Evolutionary conservation across 2,113 vertebrate genomes (phyloP).

Genomic region (Elachura formosa): DNA sequence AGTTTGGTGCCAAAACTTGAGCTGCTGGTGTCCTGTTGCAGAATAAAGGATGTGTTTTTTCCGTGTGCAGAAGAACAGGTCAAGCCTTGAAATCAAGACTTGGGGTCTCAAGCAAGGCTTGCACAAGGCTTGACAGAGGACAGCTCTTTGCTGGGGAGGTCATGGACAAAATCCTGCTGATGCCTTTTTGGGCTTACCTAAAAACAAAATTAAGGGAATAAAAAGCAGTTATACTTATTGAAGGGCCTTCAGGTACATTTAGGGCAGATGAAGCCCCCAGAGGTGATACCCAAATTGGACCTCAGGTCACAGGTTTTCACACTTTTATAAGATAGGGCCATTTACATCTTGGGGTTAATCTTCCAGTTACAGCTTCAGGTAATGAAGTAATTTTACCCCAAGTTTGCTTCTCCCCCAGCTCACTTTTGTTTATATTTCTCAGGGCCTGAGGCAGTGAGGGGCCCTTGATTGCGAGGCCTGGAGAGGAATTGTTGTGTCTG

Average conservation of each 20-base stretch:
- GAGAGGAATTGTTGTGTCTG: not conserved
- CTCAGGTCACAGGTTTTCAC: accelerated
- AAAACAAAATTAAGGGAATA: not conserved
- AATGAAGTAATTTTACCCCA: not conserved
- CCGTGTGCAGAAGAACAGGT: not conserved
- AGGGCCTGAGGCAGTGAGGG: not conserved
- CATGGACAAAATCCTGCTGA: not conserved
- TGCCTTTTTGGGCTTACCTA: not conserved
- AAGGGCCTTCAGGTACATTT: not conserved
- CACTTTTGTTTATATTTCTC: not conserved
- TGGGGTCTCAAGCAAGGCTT: not conserved
- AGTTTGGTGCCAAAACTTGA: not conserved
- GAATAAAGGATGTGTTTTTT: not conserved
- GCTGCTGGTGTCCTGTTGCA: not conserved
- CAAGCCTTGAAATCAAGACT: not conserved
- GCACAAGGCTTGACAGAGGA: not conserved
- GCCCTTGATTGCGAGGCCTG: not conserved
- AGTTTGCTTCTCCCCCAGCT: not conserved
- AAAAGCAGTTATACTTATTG: not conserved
- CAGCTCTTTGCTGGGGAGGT: not conserved
- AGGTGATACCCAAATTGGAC: not conserved
- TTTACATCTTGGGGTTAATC: not conserved
- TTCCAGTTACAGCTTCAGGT: not conserved
- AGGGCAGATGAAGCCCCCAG: accelerated
- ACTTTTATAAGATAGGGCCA: not conserved